Evolutionary conservation across 2,888 invertebrate species (phyloP).

Genomic region (Campopleginae sp.): DNA sequence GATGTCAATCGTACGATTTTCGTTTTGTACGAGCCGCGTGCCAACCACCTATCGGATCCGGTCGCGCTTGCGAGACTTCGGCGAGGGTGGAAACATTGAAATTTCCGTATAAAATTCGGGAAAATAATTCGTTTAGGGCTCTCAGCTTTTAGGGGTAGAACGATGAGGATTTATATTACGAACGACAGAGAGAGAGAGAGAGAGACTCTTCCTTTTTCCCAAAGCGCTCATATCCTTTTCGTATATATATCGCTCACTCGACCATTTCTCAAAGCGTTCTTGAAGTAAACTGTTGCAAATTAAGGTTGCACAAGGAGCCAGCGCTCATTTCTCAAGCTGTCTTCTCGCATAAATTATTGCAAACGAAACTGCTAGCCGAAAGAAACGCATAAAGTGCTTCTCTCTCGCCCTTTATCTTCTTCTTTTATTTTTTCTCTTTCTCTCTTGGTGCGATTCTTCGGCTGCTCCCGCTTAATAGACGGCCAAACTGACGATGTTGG

Average conservation of each 20-base stretch:
- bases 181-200: conserved; percentile 25
- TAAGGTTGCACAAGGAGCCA: conserved; percentile 82
- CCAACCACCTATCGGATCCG: conserved; percentile 1
- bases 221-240: conserved; percentile 50
- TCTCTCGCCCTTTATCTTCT: conserved; percentile 65
- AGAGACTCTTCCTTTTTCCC: conserved; percentile 32
- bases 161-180: neutral
- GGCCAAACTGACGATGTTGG: conserved; percentile 42
- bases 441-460: conserved; percentile 53
- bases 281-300: conserved; percentile 83
- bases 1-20: conserved; percentile 58
- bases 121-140: neutral
- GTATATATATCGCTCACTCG: conserved; percentile 73
- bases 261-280: conserved; percentile 80
- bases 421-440: conserved; percentile 51
- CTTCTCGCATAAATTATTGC: conserved; percentile 82
- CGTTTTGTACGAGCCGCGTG: conserved; percentile 22
- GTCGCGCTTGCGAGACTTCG: conserved; percentile 28
- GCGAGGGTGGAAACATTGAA: neutral
- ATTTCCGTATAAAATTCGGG: neutral
- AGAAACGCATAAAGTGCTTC: conserved; percentile 80
- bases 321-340: conserved; percentile 83
- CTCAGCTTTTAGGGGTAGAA: neutral
- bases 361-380: conserved; percentile 81
- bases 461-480: conserved; percentile 61